Evolutionary conservation across 2,113 vertebrate species (phyloP).

Genomic region (Setophaga kirtlandii): DNA sequence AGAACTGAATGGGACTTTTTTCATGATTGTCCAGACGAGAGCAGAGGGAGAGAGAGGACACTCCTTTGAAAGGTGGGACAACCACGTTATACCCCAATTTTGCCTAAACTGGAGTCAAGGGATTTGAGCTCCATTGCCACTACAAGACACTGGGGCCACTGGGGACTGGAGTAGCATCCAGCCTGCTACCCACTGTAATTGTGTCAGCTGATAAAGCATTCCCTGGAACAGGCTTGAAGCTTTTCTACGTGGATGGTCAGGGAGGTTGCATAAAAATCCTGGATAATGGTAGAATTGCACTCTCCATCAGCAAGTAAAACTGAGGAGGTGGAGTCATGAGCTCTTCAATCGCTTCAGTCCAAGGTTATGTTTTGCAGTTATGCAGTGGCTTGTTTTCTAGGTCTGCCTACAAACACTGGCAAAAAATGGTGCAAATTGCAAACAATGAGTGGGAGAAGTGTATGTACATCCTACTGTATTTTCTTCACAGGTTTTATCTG

Average conservation of each 20-base stretch:
- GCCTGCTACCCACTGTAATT: not conserved
- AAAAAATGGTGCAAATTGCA: not conserved
- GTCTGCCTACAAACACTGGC: not conserved
- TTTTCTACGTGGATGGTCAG: not conserved
- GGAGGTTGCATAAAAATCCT: not conserved
- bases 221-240: not conserved
- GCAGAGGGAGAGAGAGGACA: not conserved
- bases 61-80: not conserved
- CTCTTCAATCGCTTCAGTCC: not conserved
- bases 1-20: not conserved
- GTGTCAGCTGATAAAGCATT: not conserved
- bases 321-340: not conserved
- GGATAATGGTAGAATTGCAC: not conserved
- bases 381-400: not conserved
- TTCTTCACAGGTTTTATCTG: conserved; percentile 45
- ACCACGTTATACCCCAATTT: not conserved
- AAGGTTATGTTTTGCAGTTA: not conserved
- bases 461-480: conserved; percentile 9
- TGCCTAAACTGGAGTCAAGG: not conserved
- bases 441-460: conserved; percentile 39
- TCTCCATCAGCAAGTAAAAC: not conserved
- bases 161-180: not conserved
- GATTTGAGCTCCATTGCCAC: not conserved
- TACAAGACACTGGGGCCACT: not conserved
- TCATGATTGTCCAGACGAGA: not conserved